These are phyloP conservation scores for Drosophila stalkeri DNA, from an alignment of 2,888 invertebrate genomes.

Conservation along the genomic window DNA sequence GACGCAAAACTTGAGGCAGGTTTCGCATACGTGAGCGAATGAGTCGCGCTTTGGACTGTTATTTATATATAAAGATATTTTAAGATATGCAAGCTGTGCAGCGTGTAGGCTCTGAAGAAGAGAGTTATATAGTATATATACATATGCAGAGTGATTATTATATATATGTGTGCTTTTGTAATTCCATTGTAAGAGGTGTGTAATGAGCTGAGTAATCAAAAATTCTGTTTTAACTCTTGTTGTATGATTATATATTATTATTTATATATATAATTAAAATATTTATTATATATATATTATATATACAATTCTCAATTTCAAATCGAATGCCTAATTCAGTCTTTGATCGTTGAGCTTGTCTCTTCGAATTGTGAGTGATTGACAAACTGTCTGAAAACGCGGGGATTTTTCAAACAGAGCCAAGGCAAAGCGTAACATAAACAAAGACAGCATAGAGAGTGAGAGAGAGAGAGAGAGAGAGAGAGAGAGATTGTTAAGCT, in stretches of 20 bases:
- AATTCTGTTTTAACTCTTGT: not conserved
- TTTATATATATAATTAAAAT: not conserved
- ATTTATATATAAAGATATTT: not conserved
- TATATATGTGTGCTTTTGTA: not conserved
- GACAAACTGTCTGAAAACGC: conserved; percentile 11
- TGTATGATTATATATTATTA: not conserved
- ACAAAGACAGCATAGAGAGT: conserved; percentile 1
- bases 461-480: too few relatives aligned
- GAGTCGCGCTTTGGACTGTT: conserved; percentile 1
- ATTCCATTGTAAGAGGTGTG: not conserved
- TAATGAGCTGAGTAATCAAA: not conserved
- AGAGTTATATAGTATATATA: not conserved
- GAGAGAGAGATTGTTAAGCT: too few relatives aligned
- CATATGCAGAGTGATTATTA: too few relatives aligned
- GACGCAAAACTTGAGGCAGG: conserved; percentile 58
- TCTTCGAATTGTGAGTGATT: conserved; percentile 9
- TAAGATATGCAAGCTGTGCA: conserved; percentile 9
- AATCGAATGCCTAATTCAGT: not conserved
- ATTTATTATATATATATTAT: not conserved
- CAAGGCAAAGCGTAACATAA: conserved; percentile 22
- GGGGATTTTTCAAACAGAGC: conserved; percentile 14
- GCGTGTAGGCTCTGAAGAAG: not conserved
- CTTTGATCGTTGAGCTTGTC: conserved; percentile 22
- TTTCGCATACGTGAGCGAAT: conserved; percentile 25
- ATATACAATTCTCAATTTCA: not conserved